Evolutionary conservation across 1,140 invertebrate genomes (phyloP).

Genomic region (Atta texana): DNA sequence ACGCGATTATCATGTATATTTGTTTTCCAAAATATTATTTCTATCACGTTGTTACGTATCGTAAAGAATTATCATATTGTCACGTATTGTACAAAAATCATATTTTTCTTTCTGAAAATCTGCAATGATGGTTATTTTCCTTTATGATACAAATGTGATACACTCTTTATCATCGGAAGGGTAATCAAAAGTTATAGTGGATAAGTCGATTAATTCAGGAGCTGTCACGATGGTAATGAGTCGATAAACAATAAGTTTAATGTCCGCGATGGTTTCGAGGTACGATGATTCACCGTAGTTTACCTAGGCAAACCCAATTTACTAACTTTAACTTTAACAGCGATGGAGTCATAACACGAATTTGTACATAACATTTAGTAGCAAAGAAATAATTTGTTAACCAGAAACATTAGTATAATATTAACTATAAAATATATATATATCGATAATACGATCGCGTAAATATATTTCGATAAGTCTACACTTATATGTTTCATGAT

Average conservation of each 20-base stretch:
- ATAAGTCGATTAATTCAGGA: conserved; percentile 48
- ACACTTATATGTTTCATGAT: neutral
- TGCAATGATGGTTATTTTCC: neutral
- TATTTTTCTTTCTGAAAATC: neutral
- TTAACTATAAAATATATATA: neutral
- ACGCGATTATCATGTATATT: neutral
- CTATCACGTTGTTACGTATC: neutral
- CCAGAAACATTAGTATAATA: neutral
- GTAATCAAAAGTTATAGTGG: conserved; percentile 43
- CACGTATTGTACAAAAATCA: neutral
- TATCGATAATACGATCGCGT: neutral
- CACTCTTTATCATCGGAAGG: neutral
- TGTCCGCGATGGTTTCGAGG: conserved; percentile 7
- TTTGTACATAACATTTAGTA: neutral
- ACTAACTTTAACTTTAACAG: conserved; percentile 46
- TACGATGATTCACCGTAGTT: conserved; percentile 45
- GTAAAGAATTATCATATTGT: neutral
- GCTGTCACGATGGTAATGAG: conserved; percentile 32
- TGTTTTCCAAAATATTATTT: conserved; percentile 27
- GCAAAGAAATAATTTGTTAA: conserved; percentile 28
- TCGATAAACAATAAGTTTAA: conserved; percentile 65
- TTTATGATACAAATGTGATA: neutral
- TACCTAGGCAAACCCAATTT: conserved; percentile 14
- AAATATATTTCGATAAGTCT: neutral
- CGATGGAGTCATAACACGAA: conserved; percentile 44